Conservation (phyloP, 2,888 invertebrate genomes). For the Lithophane ornitopus region DNA sequence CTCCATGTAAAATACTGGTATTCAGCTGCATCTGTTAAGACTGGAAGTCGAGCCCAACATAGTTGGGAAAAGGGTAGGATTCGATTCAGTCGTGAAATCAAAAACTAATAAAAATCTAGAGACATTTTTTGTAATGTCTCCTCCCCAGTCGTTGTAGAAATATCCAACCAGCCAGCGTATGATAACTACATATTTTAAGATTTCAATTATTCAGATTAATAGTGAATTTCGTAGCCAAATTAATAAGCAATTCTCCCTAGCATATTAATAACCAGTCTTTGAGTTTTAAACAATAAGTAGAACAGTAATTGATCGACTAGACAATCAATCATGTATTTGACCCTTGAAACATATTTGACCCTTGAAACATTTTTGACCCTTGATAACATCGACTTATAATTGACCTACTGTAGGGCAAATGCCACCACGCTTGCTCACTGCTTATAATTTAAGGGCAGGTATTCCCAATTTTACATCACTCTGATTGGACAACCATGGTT, state of each 20-base stretch:
- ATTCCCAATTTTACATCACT: too few species aligned
- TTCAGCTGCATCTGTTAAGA: not conserved
- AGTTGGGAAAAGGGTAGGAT: too few species aligned
- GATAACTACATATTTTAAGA: not conserved
- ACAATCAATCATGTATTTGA: constrained; percentile 19
- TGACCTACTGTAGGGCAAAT: not conserved
- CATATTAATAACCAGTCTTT: constrained; percentile 1
- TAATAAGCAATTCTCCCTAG: not conserved
- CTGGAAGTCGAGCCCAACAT: not conserved
- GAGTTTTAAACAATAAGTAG: constrained; percentile 25
- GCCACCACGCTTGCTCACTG: not conserved
- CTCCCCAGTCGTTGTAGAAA: too few species aligned
- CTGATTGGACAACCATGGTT: too few species aligned
- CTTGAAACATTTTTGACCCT: too few species aligned
- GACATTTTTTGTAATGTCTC: too few species aligned
- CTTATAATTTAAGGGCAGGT: too few species aligned
- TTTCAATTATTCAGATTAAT: not conserved
- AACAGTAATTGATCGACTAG: constrained; percentile 10
- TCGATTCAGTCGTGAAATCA: too few species aligned
- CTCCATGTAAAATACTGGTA: too few species aligned
- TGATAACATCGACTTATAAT: not conserved
- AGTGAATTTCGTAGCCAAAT: not conserved
- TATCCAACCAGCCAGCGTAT: too few species aligned
- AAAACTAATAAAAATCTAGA: too few species aligned
- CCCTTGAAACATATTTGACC: too few species aligned